Conservation (phyloP, 2,797 vertebrate species). For the Microtus obscurus region DNA sequence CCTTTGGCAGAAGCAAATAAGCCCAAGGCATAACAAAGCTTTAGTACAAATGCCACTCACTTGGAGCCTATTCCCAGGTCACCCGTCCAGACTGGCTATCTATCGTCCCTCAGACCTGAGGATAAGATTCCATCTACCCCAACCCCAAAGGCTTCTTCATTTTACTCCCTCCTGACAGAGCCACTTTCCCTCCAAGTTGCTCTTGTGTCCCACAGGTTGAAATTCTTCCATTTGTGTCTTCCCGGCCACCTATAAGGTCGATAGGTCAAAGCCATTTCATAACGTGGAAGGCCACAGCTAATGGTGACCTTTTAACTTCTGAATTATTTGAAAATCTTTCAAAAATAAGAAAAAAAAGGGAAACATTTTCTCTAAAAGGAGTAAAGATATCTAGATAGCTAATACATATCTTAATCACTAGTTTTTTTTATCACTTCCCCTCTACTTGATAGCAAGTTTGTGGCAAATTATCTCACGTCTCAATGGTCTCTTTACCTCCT, state of each 20-base stretch:
- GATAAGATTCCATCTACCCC: neutral
- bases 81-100: neutral
- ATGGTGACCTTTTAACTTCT: conserved; percentile 15
- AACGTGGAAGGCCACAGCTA: neutral
- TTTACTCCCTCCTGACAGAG: neutral
- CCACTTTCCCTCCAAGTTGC: neutral
- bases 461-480: neutral
- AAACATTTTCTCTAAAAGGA: conserved; percentile 2
- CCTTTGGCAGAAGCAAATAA: conserved; percentile 13
- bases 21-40: neutral
- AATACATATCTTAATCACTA: neutral
- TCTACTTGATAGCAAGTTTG: conserved; percentile 26
- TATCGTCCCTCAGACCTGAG: neutral
- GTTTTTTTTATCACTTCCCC: conserved; percentile 5
- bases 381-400: conserved; percentile 31
- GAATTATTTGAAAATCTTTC: conserved; percentile 45
- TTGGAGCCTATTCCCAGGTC: neutral
- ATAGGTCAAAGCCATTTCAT: neutral
- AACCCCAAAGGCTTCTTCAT: conserved; percentile 18
- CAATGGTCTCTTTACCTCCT: neutral
- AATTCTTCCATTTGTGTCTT: conserved; percentile 2
- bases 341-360: neutral
- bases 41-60: neutral
- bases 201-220: neutral
- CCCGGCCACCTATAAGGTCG: conserved; percentile 13